A percentile compares a stretch with the other conserved stretches of the same genome.
These are phyloP conservation scores for Schizothorax lantsangensis DNA, from an alignment of 2,797 vertebrate species.

Conservation along the genomic window DNA sequence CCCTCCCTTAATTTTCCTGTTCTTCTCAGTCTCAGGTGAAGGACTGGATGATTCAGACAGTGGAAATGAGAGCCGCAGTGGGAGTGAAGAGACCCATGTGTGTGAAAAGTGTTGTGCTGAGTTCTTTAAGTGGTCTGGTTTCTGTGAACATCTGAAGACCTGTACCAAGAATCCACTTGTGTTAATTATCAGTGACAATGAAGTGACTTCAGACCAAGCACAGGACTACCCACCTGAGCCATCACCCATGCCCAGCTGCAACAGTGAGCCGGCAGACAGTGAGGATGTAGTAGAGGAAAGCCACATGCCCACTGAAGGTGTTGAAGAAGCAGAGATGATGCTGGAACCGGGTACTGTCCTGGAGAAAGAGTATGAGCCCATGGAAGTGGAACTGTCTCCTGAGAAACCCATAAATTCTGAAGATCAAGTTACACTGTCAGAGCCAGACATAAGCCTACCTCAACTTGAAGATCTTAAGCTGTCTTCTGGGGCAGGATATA, in stretches of 20 bases:
- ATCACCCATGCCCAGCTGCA: slow-evolving; percentile 88
- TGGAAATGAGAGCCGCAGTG: slow-evolving; percentile 93
- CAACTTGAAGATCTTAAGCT: slow-evolving; percentile 82
- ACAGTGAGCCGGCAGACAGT: slow-evolving; percentile 89
- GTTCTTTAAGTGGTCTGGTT: slow-evolving; percentile 98
- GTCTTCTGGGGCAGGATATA: slow-evolving; percentile 81
- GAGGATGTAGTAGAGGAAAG: slow-evolving; percentile 87
- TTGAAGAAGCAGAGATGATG: slow-evolving; percentile 84
- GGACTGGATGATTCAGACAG: slow-evolving; percentile 93
- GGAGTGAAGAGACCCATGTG: slow-evolving; percentile 94
- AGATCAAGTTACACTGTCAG: slow-evolving; percentile 81
- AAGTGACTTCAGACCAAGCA: slow-evolving; percentile 81
- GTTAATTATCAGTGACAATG: slow-evolving; percentile 95
- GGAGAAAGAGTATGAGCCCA: slow-evolving; percentile 90
- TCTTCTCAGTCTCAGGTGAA: slow-evolving; percentile 84
- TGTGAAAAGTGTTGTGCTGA: slow-evolving; percentile 97
- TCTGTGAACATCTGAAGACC: slow-evolving; percentile 93
- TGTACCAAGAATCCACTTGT: slow-evolving; percentile 96
- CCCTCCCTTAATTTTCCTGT: slow-evolving; percentile 4
- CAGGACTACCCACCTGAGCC: slow-evolving; percentile 86
- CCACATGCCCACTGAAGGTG: slow-evolving; percentile 76
- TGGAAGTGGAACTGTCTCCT: slow-evolving; percentile 89
- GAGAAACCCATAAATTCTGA: slow-evolving; percentile 82
- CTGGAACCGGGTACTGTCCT: slow-evolving; percentile 67
- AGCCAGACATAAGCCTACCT: slow-evolving; percentile 86